phyloP scores from a whole-genome alignment of 2,888 invertebrate species.

The Magallana nippona region DNA sequence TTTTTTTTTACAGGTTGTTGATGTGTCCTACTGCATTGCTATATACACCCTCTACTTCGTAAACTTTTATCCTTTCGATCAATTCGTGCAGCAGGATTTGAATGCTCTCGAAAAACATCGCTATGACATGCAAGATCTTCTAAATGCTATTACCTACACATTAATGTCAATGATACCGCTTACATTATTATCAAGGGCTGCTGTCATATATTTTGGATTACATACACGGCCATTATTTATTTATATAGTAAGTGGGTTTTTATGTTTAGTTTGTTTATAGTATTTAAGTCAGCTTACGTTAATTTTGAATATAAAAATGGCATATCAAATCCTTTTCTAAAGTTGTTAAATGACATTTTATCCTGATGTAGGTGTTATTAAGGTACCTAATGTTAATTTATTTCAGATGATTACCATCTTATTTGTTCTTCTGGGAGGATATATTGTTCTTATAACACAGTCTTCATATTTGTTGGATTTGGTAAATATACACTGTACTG shows the following conservation, averaged over 20 bases:
- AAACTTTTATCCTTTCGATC: not conserved
- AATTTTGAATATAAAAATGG: no score
- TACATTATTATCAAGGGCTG: not conserved
- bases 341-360: no score
- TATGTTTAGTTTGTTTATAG: no score
- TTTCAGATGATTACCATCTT: not conserved
- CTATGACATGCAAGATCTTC: conserved; percentile 16
- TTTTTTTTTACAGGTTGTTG: not conserved
- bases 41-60: not conserved
- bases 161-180: not conserved
- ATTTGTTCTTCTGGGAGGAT: not conserved
- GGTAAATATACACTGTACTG: no score
- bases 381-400: not conserved
- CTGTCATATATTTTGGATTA: not conserved
- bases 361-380: not conserved
- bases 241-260: not conserved
- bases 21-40: not conserved
- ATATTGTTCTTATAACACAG: no score
- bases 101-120: not conserved
- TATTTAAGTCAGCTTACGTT: no score
- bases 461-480: no score
- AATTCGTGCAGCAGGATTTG: not conserved
- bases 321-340: no score
- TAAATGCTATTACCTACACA: not conserved
- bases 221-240: not conserved